Evolutionary conservation across 2,797 vertebrate genomes (phyloP).

Genomic region (Acrossocheilus fasciatus): DNA sequence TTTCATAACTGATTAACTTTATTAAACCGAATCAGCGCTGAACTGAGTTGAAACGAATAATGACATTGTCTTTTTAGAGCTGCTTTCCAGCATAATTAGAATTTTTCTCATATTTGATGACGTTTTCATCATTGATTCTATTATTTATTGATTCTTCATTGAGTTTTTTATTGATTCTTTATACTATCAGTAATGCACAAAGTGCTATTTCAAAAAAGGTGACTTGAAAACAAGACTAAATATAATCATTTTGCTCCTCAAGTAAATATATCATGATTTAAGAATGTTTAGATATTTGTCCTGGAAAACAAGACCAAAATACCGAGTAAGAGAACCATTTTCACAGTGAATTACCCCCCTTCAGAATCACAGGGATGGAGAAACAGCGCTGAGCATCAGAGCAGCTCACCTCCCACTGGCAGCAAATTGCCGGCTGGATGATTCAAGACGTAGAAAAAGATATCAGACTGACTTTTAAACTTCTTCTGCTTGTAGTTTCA

Average conservation of each 20-base stretch:
- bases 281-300: neutral
- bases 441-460: constrained; percentile 65
- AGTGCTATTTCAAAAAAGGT: neutral
- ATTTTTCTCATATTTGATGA: neutral
- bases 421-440: constrained; percentile 78
- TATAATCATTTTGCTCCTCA: neutral
- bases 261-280: neutral
- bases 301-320: neutral
- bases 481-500: constrained; percentile 73
- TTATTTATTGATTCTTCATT: neutral
- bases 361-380: constrained; percentile 62
- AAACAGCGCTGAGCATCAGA: constrained; percentile 65
- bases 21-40: neutral
- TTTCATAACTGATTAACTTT: neutral
- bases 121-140: neutral
- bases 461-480: constrained; percentile 71
- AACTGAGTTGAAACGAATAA: neutral
- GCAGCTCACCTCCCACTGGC: constrained; percentile 75
- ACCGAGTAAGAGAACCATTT: neutral
- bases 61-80: neutral
- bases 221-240: neutral
- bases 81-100: neutral
- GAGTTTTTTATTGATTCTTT: neutral
- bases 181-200: neutral
- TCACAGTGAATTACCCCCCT: neutral